Evolutionary conservation across 2,888 invertebrate species (phyloP), one percentile per base, ranked within the genome.

Genomic region (Andrena camellia): DNA sequence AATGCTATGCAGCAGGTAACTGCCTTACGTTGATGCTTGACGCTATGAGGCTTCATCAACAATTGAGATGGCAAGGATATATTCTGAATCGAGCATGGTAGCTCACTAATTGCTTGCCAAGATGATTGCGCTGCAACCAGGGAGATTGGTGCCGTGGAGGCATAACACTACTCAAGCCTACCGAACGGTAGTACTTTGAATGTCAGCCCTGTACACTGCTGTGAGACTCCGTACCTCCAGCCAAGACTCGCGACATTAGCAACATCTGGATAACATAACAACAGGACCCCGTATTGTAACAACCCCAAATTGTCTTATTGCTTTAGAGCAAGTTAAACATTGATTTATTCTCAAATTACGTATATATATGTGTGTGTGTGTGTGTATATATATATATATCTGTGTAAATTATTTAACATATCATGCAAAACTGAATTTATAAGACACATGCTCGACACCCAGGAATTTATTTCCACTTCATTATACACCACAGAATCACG

Each of bases 1-100:
- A 94, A 94, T 94, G 93, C 92, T 93, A 92, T 84, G 93, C 92
- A 92, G 93, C 93, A 92, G 92, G 91, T 92, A 92, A 93, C 93
- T 93, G 93, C 92, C 89, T 90, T 92, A 92, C 89, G 91, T 90
- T 89, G 92, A 90, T 90, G 91, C 90, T 91, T 87, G 93, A 91
- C 89, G 93, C 92, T 93, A 93, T 91, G 92, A 93, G 91, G 91
- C 92, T 92, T 93, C 93, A 92, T 94, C 93, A 93, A 93, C 93
- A 92, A 92, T 86, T 87, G 90, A 93, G 92, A 91, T 91, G 91
- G 90, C 90, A 90, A 90, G 88, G 89, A 90, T 92, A 91, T 91
- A 93, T 90, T 90, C 90, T 90, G 90, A 90, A 92, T 88, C 88
- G 91, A 92, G 91, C 92, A 93, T 93, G 86, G 90, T 90, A 92